Evolutionary conservation across 2,888 invertebrate genomes (phyloP).

Genomic region (Harpagoxenus sublaevis): DNA sequence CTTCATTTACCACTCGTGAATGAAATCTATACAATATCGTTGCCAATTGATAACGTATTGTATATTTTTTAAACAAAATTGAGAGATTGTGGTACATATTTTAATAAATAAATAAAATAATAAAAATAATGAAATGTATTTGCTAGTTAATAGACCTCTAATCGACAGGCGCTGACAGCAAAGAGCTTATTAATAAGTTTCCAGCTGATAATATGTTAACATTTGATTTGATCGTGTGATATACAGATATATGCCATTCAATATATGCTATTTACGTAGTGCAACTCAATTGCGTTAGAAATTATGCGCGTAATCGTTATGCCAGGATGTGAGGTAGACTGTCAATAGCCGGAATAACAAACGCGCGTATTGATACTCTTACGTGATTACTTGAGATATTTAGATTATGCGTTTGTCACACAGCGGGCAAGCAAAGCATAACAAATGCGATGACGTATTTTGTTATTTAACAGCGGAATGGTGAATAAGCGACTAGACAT

Average conservation of each 20-base stretch:
- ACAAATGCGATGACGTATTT: background rate
- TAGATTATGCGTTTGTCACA: slow-evolving; percentile 16
- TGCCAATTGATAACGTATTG: background rate
- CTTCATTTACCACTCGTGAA: background rate
- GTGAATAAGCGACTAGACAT: background rate
- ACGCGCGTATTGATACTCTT: slow-evolving; percentile 7
- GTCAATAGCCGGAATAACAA: slow-evolving; percentile 37
- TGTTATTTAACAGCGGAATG: background rate
- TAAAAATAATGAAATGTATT: background rate
- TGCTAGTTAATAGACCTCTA: background rate
- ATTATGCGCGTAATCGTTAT: slow-evolving; percentile 8
- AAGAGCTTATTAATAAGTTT: background rate
- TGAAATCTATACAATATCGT: background rate
- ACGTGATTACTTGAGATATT: slow-evolving; percentile 16
- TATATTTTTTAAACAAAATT: background rate
- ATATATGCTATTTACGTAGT: background rate
- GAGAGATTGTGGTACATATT: background rate
- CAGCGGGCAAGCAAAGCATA: background rate
- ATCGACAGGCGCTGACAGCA: background rate
- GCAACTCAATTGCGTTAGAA: background rate
- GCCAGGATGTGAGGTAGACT: slow-evolving; percentile 2
- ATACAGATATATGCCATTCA: background rate
- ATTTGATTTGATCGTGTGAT: background rate
- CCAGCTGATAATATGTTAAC: background rate
- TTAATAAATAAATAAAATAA: background rate